These are phyloP conservation scores for Kryptopterus vitreolus DNA, from an alignment of 2,797 vertebrate genomes.

Conservation along the genomic window DNA sequence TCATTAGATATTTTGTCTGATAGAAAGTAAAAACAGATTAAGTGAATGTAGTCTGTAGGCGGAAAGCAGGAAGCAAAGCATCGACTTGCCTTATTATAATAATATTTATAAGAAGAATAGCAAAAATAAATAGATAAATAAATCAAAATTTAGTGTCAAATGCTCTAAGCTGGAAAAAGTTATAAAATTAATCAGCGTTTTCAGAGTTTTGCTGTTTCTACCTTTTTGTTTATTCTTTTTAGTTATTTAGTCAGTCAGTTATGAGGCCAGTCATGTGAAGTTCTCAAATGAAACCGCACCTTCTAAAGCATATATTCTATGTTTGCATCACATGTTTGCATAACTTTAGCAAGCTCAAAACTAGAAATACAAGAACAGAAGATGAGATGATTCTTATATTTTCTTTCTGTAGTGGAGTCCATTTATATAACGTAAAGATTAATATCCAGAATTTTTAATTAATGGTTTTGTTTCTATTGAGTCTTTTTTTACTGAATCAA, in stretches of 20 bases:
- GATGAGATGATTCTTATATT: background rate
- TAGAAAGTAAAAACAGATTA: background rate
- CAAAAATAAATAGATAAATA: background rate
- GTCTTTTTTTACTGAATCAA: background rate
- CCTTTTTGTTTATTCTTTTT: background rate
- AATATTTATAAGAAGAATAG: background rate
- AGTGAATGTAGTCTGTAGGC: background rate
- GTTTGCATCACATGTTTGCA: no score
- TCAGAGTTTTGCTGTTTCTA: no score
- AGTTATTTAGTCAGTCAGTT: background rate
- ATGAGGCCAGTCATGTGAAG: background rate
- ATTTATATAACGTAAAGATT: background rate
- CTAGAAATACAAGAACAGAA: background rate
- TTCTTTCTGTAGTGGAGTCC: background rate
- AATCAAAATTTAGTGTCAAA: background rate
- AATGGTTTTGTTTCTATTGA: background rate
- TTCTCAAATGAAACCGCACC: background rate
- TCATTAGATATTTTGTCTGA: background rate
- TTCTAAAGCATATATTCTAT: background rate
- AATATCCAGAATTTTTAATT: background rate
- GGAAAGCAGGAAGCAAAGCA: background rate
- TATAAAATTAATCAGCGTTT: background rate
- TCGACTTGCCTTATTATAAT: background rate
- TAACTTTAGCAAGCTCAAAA: background rate
- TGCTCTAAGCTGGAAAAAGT: background rate